phyloP scores from a whole-genome alignment of 2,113 vertebrate species.

The Dipodomys stephensi region DNA sequence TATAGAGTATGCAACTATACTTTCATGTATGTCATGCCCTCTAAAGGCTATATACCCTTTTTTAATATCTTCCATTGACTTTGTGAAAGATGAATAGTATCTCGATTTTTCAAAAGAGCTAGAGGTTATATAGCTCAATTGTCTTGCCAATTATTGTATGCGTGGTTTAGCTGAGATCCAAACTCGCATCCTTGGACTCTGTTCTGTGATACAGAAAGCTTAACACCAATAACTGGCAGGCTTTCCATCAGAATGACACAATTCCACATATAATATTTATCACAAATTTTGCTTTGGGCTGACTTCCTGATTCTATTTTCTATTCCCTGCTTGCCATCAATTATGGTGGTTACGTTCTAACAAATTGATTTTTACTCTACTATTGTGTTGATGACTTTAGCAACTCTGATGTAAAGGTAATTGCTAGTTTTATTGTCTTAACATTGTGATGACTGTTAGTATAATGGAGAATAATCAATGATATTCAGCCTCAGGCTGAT shows the following conservation, averaged over 20 bases:
- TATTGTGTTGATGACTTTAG: neutral
- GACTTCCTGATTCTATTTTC: slow-evolving; percentile 2
- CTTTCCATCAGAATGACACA: neutral
- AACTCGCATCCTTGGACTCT: neutral
- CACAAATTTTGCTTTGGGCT: neutral
- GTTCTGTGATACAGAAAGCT: neutral
- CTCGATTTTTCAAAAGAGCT: neutral
- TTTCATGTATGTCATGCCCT: neutral
- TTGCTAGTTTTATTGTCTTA: slow-evolving; percentile 60
- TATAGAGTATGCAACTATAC: neutral
- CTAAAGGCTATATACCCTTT: neutral
- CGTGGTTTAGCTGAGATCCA: neutral
- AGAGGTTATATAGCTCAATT: neutral
- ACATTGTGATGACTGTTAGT: slow-evolving; percentile 32
- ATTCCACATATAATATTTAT: neutral
- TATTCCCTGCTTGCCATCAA: slow-evolving; percentile 23
- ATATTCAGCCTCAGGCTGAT: slow-evolving; percentile 38
- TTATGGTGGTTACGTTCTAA: slow-evolving; percentile 17
- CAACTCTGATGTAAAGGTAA: slow-evolving; percentile 45
- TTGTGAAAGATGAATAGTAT: neutral
- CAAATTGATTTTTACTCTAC: slow-evolving; percentile 14
- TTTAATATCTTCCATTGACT: neutral
- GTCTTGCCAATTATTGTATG: neutral
- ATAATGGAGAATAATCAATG: slow-evolving; percentile 54
- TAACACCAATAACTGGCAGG: neutral